phyloP scores from a whole-genome alignment of 2,113 vertebrate genomes.

The Callithrix jacchus region DNA sequence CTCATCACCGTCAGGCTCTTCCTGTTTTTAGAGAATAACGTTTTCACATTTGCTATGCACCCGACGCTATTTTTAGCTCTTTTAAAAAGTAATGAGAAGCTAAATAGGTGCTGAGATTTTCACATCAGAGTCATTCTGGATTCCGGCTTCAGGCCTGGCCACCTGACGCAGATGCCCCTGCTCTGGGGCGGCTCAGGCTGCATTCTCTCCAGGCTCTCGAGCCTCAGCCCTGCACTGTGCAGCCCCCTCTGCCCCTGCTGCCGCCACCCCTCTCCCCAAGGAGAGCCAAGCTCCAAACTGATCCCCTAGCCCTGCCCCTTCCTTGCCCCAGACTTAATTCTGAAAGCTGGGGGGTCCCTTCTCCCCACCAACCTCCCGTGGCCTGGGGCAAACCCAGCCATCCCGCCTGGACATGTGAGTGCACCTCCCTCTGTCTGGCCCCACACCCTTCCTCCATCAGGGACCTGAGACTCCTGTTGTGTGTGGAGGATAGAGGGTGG shows the following conservation, averaged over 20 bases:
- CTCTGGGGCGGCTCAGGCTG: not conserved
- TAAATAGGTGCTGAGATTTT: not conserved
- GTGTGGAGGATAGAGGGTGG: too few relatives aligned
- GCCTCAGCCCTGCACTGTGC: too few relatives aligned
- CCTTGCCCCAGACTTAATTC: not conserved
- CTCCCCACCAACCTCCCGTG: not conserved
- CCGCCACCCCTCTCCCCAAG: too few relatives aligned
- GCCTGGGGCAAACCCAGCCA: too few relatives aligned
- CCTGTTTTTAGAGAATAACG: not conserved
- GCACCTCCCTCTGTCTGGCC: too few relatives aligned
- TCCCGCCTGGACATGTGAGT: too few relatives aligned
- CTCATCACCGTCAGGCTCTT: not conserved
- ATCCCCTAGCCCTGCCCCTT: too few relatives aligned
- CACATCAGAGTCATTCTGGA: not conserved
- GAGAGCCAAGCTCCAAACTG: too few relatives aligned
- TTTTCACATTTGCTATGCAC: not conserved
- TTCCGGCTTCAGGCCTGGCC: not conserved
- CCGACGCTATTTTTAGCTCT: slow-evolving; percentile 31
- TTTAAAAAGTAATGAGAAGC: slow-evolving; percentile 50
- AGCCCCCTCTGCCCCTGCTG: too few relatives aligned
- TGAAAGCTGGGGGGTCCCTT: not conserved
- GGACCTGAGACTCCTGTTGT: too few relatives aligned
- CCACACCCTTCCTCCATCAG: too few relatives aligned
- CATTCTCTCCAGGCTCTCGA: too few relatives aligned
- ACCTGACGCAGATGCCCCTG: not conserved